Evolutionary conservation across 37 sponge, comb jelly and placozoan genomes (phyloP).

Genomic region (Oopsacas minuta): DNA sequence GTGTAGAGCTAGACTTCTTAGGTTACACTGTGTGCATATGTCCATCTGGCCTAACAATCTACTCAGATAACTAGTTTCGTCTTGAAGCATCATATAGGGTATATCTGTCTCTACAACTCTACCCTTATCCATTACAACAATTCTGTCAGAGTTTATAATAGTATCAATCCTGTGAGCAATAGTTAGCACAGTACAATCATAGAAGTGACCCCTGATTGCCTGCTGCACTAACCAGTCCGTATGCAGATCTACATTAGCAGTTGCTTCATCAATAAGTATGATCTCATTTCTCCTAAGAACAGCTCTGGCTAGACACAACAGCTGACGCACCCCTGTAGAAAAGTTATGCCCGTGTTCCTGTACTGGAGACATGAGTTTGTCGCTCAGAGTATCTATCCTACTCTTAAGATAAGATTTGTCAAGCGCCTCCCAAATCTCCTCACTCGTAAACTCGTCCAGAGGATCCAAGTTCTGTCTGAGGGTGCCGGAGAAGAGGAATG

Average conservation of each 20-base stretch:
- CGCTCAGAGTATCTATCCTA: neutral
- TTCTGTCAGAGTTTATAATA: neutral
- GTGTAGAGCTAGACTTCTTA: neutral
- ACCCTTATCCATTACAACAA: neutral
- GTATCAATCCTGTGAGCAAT: constrained; percentile 2
- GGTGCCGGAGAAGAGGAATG: neutral
- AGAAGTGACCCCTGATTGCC: neutral
- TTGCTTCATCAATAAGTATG: neutral
- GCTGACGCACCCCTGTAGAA: neutral
- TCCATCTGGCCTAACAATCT: neutral
- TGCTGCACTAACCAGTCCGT: constrained; percentile 6
- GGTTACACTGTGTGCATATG: neutral
- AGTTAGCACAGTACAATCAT: neutral
- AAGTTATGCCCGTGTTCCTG: neutral
- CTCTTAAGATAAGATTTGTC: neutral
- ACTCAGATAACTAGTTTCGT: neutral
- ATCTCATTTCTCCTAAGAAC: neutral
- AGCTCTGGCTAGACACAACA: neutral
- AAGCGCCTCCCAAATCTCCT: neutral
- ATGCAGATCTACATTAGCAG: neutral
- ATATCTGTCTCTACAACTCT: neutral
- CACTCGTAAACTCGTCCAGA: neutral
- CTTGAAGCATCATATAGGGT: neutral
- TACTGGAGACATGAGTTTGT: neutral
- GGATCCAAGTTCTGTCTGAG: neutral